Conservation (phyloP, 2,113 vertebrate species). For the Callipepla squamata region DNA sequence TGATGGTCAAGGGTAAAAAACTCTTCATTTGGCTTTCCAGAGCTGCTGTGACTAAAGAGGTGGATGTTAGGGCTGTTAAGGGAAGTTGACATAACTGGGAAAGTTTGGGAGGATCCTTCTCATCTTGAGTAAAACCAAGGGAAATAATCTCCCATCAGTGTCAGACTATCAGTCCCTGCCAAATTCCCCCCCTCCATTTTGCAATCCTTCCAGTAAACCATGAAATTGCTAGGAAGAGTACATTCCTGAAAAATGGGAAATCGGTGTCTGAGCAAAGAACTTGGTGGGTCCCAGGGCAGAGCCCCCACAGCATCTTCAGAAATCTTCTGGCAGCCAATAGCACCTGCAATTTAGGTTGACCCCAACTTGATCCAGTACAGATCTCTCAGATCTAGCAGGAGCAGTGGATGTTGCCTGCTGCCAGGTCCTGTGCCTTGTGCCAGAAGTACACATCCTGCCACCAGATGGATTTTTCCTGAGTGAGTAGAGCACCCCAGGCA, state of each 20-base stretch:
- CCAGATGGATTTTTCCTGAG: rapidly evolving
- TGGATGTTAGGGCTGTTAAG: background rate
- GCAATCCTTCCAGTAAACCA: rapidly evolving
- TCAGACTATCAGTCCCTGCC: background rate
- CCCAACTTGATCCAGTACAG: background rate
- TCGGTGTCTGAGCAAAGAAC: rapidly evolving
- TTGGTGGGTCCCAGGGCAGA: background rate
- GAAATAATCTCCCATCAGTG: background rate
- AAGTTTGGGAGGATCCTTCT: background rate
- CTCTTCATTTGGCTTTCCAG: background rate
- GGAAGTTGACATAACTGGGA: background rate
- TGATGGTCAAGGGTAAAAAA: background rate
- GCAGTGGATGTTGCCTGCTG: background rate
- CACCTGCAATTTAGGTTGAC: too few relatives aligned
- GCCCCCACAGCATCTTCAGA: background rate
- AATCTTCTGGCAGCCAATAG: background rate
- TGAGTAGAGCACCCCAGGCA: background rate
- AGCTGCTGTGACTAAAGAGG: background rate
- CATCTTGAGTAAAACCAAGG: background rate
- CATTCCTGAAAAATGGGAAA: background rate
- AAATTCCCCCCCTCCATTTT: background rate
- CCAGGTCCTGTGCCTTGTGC: background rate
- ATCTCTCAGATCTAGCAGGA: background rate
- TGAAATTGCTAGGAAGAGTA: background rate
- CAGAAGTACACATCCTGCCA: background rate